These are phyloP conservation scores for Cyanistes caeruleus DNA, from an alignment of 2,113 vertebrate species.

Conservation along the genomic window DNA sequence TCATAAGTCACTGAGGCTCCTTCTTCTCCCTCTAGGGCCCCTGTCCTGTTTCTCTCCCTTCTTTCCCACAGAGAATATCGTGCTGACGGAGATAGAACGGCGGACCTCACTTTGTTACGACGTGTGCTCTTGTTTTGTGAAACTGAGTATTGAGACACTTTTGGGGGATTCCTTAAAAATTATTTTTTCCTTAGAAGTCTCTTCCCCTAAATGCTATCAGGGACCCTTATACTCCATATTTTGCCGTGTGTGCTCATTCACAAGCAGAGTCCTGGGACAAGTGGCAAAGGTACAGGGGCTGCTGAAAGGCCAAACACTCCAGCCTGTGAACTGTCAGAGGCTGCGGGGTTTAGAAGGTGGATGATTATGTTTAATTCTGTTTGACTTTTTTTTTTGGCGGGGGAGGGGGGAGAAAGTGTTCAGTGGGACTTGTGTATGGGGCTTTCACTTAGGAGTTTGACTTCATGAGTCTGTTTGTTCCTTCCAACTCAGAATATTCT, in stretches of 20 bases:
- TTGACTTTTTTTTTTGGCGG: neutral
- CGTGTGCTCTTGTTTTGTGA: neutral
- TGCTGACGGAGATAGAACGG: neutral
- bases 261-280: neutral
- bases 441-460: neutral
- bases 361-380: neutral
- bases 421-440: neutral
- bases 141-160: neutral
- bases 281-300: neutral
- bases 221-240: neutral
- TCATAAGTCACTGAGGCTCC: neutral
- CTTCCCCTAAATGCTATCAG: neutral
- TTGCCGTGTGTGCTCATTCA: rapidly evolving
- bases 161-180: neutral
- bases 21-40: neutral
- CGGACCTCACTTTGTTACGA: neutral
- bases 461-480: neutral
- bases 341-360: neutral
- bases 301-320: neutral
- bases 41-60: neutral
- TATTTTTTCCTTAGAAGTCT: neutral
- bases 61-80: neutral
- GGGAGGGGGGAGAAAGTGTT: neutral
- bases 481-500: neutral
- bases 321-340: neutral